Evolutionary conservation across 2,797 vertebrate species (phyloP), one percentile per base, ranked within the genome.

Genomic region (Xiphophorus birchmanni): DNA sequence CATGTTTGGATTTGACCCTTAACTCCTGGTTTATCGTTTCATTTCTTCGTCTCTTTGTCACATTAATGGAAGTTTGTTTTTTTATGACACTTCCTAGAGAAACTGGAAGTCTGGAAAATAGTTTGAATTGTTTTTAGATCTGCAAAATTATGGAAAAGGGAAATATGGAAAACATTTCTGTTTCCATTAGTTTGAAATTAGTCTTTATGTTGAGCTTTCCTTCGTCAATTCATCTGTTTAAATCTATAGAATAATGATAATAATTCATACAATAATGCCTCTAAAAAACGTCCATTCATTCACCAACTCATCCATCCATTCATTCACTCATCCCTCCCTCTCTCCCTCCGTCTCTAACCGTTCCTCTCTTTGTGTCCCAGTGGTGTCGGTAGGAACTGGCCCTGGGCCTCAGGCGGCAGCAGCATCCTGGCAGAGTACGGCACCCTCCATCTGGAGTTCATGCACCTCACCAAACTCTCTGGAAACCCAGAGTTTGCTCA

Each of bases 361-460:
- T 63, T 23, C 48, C 13, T 77, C 54, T 83, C 23, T 69, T 29
- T 74, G 78, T 83, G 65, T 78, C 2, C 5, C 89, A 99, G 99
- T 80, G 98, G 98, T 2, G 97, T 99, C 0, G 98, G 99, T 72
- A 96, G 97, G 77, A 99, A 99, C 89, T 99, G 99, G 99, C 98
- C 98, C 0, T 99, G 99, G 99, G 99, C 99, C 0, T 99, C 99
- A 0, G 99, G 99, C 0, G 99, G 99, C 91, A 99, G 99, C 97
- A 99, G 98, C 89, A 99, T 99, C 93, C 96, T 99, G 92, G 98
- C 99, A 3, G 99, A 99, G 91, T 99, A 99, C 77, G 99, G 99
- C 82, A 99, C 99, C 26, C 94, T 99, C 76, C 99, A 99, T 87
- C 91, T 99, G 94, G 99, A 99, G 92, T 99, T 99, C 79, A 95